Evolutionary conservation across 2,888 invertebrate genomes (phyloP).

Genomic region (Gari tellinella): DNA sequence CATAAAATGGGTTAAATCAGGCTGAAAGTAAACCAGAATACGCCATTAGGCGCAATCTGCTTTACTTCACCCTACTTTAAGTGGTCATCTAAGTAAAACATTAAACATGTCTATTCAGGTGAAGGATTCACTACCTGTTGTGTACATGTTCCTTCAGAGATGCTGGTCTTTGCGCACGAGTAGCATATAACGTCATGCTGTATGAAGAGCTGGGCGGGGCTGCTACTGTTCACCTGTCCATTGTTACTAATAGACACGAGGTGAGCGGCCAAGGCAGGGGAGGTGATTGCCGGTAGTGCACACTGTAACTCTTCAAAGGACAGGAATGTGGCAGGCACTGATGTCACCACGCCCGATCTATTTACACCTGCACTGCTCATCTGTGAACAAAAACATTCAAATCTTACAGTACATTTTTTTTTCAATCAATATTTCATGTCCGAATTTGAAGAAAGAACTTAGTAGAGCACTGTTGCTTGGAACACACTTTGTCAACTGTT

Average conservation of each 20-base stretch:
- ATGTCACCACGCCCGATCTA: conserved; percentile 28
- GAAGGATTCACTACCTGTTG: conserved; percentile 50
- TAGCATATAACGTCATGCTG: conserved; percentile 69
- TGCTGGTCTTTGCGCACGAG: conserved; percentile 43
- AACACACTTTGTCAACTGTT: no score
- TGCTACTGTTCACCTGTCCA: conserved; percentile 50
- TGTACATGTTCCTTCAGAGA: conserved; percentile 48
- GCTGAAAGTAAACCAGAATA: no score
- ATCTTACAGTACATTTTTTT: no score
- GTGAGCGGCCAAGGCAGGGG: conserved; percentile 38
- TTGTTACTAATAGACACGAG: conserved; percentile 69
- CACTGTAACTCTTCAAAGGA: conserved; percentile 70
- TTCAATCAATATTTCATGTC: no score
- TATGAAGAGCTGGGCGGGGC: conserved; percentile 51
- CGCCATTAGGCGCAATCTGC: no score
- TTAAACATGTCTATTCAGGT: no score
- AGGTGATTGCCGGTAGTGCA: conserved; percentile 54
- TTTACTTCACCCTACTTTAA: no score
- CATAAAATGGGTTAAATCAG: no score
- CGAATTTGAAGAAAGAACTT: no score
- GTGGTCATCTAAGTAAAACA: no score
- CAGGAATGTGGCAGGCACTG: conserved; percentile 59
- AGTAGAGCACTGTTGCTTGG: no score
- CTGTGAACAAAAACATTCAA: conserved; percentile 15
- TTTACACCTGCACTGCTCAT: conserved; percentile 23